phyloP scores from a whole-genome alignment of 2,113 vertebrate genomes.

The Athene noctua region DNA sequence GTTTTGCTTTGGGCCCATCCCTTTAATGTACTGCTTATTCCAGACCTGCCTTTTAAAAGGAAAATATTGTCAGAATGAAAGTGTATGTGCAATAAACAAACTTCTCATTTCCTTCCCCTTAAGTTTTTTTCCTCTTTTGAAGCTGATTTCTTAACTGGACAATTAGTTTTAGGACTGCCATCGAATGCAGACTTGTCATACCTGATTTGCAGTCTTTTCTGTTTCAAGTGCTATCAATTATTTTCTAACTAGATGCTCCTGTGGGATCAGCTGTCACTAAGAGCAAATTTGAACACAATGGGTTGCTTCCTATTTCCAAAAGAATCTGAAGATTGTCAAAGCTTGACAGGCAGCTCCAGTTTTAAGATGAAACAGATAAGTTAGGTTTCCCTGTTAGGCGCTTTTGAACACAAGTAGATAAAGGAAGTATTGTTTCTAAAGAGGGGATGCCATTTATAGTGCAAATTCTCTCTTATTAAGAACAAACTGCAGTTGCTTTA shows the following conservation, averaged over 20 bases:
- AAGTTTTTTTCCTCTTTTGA: conserved; percentile 21
- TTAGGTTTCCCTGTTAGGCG: conserved; percentile 39
- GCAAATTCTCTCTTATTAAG: conserved; percentile 26
- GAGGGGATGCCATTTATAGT: conserved; percentile 40
- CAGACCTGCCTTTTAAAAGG: conserved; percentile 53
- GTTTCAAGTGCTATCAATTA: conserved; percentile 41
- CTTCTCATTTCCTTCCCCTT: conserved; percentile 52
- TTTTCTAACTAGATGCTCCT: conserved; percentile 58
- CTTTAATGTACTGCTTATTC: conserved; percentile 55
- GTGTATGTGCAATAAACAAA: conserved; percentile 55
- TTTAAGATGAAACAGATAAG: conserved; percentile 69
- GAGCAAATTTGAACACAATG: conserved; percentile 63
- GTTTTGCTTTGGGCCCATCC: conserved; percentile 55
- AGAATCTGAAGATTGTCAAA: conserved; percentile 55
- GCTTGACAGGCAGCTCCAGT: conserved; percentile 49
- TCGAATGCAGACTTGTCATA: conserved; percentile 33
- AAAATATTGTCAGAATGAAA: conserved; percentile 61
- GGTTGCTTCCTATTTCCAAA: conserved; percentile 71
- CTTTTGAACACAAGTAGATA: conserved; percentile 54
- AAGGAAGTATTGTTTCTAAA: conserved; percentile 51
- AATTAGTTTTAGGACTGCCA: conserved; percentile 41
- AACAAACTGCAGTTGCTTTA: conserved; percentile 25
- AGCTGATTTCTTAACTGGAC: conserved; percentile 34
- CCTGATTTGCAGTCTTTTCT: conserved; percentile 21
- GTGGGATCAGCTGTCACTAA: conserved; percentile 66